phyloP scores from a whole-genome alignment of 2,797 vertebrate genomes.

The Parotocinclus haroldoi region DNA sequence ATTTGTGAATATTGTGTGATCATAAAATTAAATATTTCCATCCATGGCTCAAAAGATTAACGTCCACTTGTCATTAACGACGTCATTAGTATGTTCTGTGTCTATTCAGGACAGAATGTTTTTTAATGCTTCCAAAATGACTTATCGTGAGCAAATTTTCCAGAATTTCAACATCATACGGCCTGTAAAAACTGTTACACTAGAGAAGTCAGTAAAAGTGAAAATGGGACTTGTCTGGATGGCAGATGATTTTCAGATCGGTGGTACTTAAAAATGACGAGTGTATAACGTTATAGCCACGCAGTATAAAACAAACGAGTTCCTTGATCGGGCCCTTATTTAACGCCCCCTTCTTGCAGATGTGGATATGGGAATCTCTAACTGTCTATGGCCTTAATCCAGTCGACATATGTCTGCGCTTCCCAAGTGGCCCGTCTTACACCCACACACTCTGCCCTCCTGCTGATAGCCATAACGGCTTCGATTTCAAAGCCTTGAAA shows the following conservation, averaged over 20 bases:
- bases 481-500: conserved; percentile 61
- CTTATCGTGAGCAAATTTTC: conserved; percentile 24
- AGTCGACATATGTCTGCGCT: conserved; percentile 39
- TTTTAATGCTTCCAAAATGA: no score
- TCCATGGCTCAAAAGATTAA: no score
- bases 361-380: conserved; percentile 30
- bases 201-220: neutral
- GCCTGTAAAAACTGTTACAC: conserved; percentile 11
- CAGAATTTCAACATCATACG: conserved; percentile 24
- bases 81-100: no score
- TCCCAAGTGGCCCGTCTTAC: conserved; percentile 23
- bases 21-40: no score
- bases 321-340: neutral
- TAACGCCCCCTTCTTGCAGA: conserved; percentile 8
- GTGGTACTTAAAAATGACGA: neutral
- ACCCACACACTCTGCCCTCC: conserved; percentile 42
- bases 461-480: conserved; percentile 66
- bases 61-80: no score
- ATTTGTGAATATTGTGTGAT: no score
- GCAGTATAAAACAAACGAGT: neutral
- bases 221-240: conserved; percentile 1
- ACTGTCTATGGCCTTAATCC: conserved; percentile 38
- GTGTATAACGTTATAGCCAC: neutral
- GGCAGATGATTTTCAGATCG: neutral
- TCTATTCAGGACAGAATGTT: no score